These are phyloP conservation scores for Paramuricea clavata DNA, from an alignment of 92 coral and sea anemone species.

Conservation along the genomic window DNA sequence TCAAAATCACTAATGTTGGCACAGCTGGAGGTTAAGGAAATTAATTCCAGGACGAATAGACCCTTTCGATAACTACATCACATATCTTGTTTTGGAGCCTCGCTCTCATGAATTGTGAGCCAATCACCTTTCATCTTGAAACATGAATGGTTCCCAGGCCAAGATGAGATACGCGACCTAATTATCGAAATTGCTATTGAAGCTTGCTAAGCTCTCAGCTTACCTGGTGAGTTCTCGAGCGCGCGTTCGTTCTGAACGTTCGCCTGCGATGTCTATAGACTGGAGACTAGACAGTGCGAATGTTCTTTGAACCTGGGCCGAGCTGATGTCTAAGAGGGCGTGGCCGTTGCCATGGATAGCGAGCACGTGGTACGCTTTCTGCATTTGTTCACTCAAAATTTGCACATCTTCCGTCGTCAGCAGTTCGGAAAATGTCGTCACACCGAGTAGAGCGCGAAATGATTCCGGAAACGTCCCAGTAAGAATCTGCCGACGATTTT, in stretches of 20 bases:
- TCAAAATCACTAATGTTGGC: too few species aligned
- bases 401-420: constrained; percentile 75
- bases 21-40: too few species aligned
- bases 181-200: too few species aligned
- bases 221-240: constrained; percentile 77
- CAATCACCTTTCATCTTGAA: too few species aligned
- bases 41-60: too few species aligned
- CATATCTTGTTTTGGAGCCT: too few species aligned
- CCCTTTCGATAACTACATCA: too few species aligned
- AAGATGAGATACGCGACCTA: too few species aligned
- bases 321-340: constrained; percentile 76
- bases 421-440: constrained; percentile 71
- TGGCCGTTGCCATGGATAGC: constrained; percentile 84
- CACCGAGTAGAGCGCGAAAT: constrained; percentile 76
- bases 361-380: constrained; percentile 89
- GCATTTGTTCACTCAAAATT: constrained; percentile 90
- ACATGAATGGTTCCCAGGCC: too few species aligned
- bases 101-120: too few species aligned
- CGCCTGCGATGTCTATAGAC: constrained; percentile 80
- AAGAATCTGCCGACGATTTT: constrained; percentile 67
- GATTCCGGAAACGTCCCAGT: constrained; percentile 66
- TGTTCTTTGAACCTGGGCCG: constrained; percentile 80
- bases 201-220: too few species aligned
- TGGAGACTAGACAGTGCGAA: constrained; percentile 76
- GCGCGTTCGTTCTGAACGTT: constrained; percentile 82